phyloP scores from a whole-genome alignment of 2,888 invertebrate genomes.

The Sylvicola cinctus region DNA sequence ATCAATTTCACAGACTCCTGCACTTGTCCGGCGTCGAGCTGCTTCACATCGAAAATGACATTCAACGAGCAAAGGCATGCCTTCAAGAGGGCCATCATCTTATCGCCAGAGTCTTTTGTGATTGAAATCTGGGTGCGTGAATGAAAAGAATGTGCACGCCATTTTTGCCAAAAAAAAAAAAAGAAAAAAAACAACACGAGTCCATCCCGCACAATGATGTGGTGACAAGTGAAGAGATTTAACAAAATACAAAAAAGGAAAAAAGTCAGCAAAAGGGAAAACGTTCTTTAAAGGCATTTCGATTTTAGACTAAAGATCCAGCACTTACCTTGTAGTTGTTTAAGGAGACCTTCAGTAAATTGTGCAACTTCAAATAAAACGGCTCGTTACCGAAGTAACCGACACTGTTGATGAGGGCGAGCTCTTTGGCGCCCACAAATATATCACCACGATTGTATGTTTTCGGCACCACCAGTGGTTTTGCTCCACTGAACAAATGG shows the following conservation, averaged over 20 bases:
- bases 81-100: conserved; percentile 31
- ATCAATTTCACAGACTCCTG: conserved; percentile 17
- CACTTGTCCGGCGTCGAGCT: not conserved
- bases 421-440: conserved; percentile 17
- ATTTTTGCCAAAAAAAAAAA: not conserved
- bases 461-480: conserved; percentile 18
- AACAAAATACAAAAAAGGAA: conserved; percentile 1
- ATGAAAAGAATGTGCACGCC: conserved; percentile 7
- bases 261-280: not conserved
- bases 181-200: conserved; percentile 3
- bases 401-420: conserved; percentile 16
- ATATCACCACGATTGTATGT: conserved; percentile 16
- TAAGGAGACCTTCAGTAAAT: conserved; percentile 59
- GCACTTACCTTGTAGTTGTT: conserved; percentile 61
- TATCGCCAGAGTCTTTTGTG: conserved; percentile 53
- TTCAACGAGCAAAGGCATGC: conserved; percentile 20
- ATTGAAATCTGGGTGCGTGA: conserved; percentile 42
- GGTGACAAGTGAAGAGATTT: not conserved
- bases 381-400: conserved; percentile 48
- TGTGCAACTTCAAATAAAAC: conserved; percentile 71
- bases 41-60: conserved; percentile 17
- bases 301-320: too few relatives aligned
- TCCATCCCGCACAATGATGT: not conserved
- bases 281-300: too few relatives aligned
- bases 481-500: conserved; percentile 22